Evolutionary conservation across 2,888 invertebrate genomes (phyloP), one percentile per base, ranked within the genome.

Genomic region (Leptura quadrifasciata): DNA sequence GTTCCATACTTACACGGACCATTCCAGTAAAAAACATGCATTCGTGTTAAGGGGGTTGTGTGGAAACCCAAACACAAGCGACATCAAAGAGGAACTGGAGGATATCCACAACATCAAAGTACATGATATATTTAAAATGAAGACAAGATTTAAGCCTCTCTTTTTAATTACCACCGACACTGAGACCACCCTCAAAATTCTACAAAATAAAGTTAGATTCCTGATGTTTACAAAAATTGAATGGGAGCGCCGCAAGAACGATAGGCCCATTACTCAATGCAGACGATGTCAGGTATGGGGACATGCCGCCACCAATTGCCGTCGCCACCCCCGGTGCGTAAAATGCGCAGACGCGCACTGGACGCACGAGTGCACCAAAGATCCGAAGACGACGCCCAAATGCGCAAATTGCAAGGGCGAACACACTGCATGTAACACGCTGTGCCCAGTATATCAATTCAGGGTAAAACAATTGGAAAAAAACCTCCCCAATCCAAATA

Each of bases 261-360:
- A 74, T 58, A 64, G 80, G 74, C 57, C 60, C 64, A 57, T 74
- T 72, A 10, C 71, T 74, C 65, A 65, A 65, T 65, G 65, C 3
- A n/a, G 39, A 3, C 39, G 47, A 1, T 67, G 67, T 24, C 24
- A 24, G 5, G 24, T 5, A 3, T 24, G 24, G 24, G 24, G 24
- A 24, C 24, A 24, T 24, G 12, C 67, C 1, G 20, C n/a, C 2
- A 3, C 21, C 3, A 47, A 52, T 24, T 67, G 67, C 47, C 2
- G 17, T 39, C 4, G n/a, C 2, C 39, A 9, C 12, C 47, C 67
- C 1, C 39, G 5, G n/a, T 67, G 67, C 17, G n/a, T 67, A 18
- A 67, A 67, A 21, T 67, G 67, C 52, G 67, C 18, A 9, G n/a
- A 39, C 12, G 47, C 39, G 1, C 67, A 67, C 67, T 17, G 1